Evolutionary conservation across 1,140 invertebrate genomes (phyloP).

Genomic region (Microvelia longipes): DNA sequence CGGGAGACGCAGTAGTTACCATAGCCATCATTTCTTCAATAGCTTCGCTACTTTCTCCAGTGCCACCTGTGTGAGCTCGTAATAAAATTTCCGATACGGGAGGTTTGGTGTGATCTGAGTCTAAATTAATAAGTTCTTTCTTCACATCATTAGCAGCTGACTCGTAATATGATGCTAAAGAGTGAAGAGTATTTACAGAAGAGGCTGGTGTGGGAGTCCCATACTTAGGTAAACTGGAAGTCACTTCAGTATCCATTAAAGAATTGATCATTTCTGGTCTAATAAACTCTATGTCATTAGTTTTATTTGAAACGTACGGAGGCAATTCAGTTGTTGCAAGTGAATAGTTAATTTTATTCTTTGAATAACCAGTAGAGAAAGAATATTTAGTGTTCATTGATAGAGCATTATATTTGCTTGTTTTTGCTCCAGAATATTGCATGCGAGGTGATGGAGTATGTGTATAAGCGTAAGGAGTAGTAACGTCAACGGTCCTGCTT

Average conservation of each 20-base stretch:
- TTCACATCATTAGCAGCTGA: neutral
- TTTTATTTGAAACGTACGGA: neutral
- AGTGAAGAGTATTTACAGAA: slow-evolving; percentile 40
- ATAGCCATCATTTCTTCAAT: slow-evolving; percentile 9
- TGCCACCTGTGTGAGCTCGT: slow-evolving; percentile 14
- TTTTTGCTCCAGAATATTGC: neutral
- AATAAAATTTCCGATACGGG: slow-evolving; percentile 13
- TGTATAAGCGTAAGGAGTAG: neutral
- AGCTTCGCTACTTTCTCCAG: slow-evolving; percentile 7
- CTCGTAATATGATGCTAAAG: slow-evolving; percentile 52
- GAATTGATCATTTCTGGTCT: slow-evolving; percentile 15
- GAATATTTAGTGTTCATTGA: neutral
- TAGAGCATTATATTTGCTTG: neutral
- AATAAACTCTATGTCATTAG: slow-evolving; percentile 5
- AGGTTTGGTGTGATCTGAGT: neutral
- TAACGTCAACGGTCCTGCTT: neutral
- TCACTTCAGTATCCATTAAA: slow-evolving; percentile 9
- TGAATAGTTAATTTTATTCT: neutral
- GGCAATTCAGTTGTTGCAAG: neutral
- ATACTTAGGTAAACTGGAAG: neutral
- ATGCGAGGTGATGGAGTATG: neutral
- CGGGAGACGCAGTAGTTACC: neutral
- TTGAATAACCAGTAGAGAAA: slow-evolving; percentile 2
- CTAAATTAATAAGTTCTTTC: neutral
- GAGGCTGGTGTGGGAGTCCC: slow-evolving; percentile 28